Evolutionary conservation across 1,140 invertebrate genomes (phyloP), one percentile per base, ranked within the genome.

Genomic region (Euborellia annulipes): DNA sequence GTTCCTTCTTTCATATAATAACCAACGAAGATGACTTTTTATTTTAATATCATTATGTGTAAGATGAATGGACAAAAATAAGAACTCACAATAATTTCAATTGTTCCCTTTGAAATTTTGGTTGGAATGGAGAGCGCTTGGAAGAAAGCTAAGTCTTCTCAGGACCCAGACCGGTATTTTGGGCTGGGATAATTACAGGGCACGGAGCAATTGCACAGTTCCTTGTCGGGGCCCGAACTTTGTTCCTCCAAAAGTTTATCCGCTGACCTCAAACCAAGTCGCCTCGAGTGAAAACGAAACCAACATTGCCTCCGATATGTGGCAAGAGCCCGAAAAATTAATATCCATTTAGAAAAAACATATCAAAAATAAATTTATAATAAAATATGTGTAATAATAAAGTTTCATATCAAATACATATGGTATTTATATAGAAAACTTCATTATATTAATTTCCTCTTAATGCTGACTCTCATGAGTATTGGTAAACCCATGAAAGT

Each of bases 61-160:
- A n/a, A n/a, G n/a, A n/a, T n/a, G n/a, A n/a, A n/a, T n/a, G n/a
- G n/a, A n/a, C 36, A 46, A 27, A 6, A 27, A 27, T 11, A 27
- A 27, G 23, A 6, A 66, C 72, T 68, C 67, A 81, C 78, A 69
- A 98, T 88, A 66, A 99, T 95, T 99, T 83, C 79, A 71, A 82
- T 82, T 44, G 73, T 79, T 59, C 92, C 96, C 76, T 96, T 98
- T 30, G 95, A 94, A 76, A 99, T 99, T 70, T 99, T 99, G 54
- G 96, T 99, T 45, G 94, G 90, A 62, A 99, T 99, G 56, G 91
- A 91, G 51, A 99, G 72, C 68, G 96, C 96, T 72, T 99, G 96
- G 79, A 99, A 99, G 86, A 99, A 99, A 63, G 91, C n/a, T n/a
- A 95, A 48, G 96, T 99, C 71, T 99, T 99, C 66, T 99, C 96